A percentile compares a stretch with the other conserved stretches of the same genome.
Conservation (phyloP, 1,140 invertebrate genomes). For the Lepidurus arcticus region DNA sequence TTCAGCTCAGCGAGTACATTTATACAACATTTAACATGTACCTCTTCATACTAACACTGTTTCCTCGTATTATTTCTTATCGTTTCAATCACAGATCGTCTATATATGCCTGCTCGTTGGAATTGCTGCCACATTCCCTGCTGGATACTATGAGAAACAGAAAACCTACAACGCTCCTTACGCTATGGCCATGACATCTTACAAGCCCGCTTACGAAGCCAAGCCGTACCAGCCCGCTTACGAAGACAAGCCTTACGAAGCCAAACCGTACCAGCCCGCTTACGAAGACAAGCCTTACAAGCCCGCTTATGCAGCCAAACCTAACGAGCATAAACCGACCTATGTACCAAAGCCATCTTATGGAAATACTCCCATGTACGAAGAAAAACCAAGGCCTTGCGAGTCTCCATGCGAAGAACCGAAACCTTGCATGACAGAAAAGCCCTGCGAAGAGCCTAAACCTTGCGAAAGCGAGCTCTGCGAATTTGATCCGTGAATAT, state of each 20-base stretch:
- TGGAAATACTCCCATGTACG: neutral
- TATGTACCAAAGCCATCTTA: neutral
- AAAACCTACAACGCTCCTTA: neutral
- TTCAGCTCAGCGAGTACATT: too few species aligned
- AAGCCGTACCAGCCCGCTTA: neutral
- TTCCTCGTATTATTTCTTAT: too few species aligned
- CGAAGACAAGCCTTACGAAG: neutral
- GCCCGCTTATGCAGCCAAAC: neutral
- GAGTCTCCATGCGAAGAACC: neutral
- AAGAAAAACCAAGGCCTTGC: neutral
- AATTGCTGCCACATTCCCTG: too few species aligned
- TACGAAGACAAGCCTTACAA: neutral
- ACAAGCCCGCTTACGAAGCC: neutral
- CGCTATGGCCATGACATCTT: neutral
- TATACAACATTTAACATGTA: too few species aligned
- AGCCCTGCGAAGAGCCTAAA: neutral
- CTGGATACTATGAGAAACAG: neutral
- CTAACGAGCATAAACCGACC: neutral
- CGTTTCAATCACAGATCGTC: too few species aligned
- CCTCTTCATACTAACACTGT: too few species aligned
- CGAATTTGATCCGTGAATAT: neutral
- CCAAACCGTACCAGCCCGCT: neutral
- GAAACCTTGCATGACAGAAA: neutral
- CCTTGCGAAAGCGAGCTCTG: neutral
- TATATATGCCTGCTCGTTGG: too few species aligned